phyloP scores from a whole-genome alignment of 2,888 invertebrate species.

The Lepas anatifera region DNA sequence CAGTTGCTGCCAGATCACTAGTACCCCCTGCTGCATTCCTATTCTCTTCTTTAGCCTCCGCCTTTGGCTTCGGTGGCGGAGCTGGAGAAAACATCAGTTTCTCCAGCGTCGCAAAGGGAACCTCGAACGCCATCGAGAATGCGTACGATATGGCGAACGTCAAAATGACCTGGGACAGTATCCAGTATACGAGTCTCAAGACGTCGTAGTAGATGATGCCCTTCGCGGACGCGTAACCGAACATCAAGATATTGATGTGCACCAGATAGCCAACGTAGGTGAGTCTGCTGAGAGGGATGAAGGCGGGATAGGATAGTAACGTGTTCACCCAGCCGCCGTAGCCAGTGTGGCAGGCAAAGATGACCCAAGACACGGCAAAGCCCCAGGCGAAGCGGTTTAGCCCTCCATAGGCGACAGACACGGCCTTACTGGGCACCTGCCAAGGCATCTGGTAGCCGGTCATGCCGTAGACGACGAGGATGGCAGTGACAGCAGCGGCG shows the following conservation, averaged over 20 bases:
- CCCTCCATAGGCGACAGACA: constrained; percentile 51
- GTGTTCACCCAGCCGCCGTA: constrained; percentile 47
- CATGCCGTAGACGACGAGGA: constrained; percentile 64
- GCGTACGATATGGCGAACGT: constrained; percentile 18
- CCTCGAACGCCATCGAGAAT: constrained; percentile 18
- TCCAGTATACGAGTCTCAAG: neutral
- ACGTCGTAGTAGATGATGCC: neutral
- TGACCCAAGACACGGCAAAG: constrained; percentile 55
- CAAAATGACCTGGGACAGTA: neutral
- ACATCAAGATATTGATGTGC: neutral
- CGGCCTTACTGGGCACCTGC: constrained; percentile 32
- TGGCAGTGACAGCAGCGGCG: constrained; percentile 49
- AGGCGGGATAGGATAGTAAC: constrained; percentile 47
- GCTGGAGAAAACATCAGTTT: neutral
- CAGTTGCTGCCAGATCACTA: too few species aligned
- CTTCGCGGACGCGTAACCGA: neutral
- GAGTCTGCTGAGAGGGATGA: constrained; percentile 51
- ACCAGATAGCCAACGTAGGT: constrained; percentile 52
- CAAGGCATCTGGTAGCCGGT: constrained; percentile 38
- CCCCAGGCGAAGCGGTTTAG: constrained; percentile 56
- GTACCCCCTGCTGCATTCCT: too few species aligned
- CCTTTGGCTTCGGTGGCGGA: too few species aligned
- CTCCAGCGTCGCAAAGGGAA: neutral
- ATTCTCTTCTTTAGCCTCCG: too few species aligned
- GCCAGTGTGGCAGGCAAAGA: constrained; percentile 55